These are phyloP conservation scores for Drosophila seclusa DNA, from an alignment of 2,888 invertebrate species.

Conservation along the genomic window DNA sequence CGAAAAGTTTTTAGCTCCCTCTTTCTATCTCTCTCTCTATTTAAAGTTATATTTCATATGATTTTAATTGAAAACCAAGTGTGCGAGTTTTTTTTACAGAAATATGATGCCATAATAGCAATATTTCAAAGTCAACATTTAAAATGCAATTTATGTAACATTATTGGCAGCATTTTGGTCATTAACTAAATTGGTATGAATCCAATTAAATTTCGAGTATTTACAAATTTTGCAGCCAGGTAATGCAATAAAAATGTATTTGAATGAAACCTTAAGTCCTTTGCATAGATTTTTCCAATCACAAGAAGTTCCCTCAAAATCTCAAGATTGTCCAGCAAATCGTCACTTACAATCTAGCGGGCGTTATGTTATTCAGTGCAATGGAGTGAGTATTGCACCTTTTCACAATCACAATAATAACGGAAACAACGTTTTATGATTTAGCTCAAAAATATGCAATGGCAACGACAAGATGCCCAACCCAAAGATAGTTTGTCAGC, in stretches of 20 bases:
- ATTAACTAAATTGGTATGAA: slow-evolving; percentile 54
- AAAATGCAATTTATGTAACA: slow-evolving; percentile 1
- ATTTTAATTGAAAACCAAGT: not conserved
- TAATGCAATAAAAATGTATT: not conserved
- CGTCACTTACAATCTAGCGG: not conserved
- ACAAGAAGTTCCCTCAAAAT: slow-evolving; percentile 13
- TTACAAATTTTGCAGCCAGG: slow-evolving; percentile 54
- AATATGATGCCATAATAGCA: not conserved
- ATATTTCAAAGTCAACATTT: slow-evolving; percentile 11
- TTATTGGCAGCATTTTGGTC: slow-evolving; percentile 18
- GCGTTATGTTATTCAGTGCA: not conserved
- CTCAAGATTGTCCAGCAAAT: slow-evolving; percentile 11
- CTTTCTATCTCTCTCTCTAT: not conserved
- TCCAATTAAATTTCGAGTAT: slow-evolving; percentile 56
- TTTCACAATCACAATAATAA: not conserved
- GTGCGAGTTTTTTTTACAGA: not conserved
- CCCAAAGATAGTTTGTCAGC: not conserved
- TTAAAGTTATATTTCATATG: not conserved
- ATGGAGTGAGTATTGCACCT: slow-evolving; percentile 7
- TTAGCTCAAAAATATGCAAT: slow-evolving; percentile 6
- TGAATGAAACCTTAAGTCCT: not conserved
- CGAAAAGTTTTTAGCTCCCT: too few relatives aligned
- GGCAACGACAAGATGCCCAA: not conserved
- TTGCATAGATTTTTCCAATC: slow-evolving; percentile 13
- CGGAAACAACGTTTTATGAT: too few relatives aligned